Percentiles rank a stretch among this genome's conserved stretches.
Evolutionary conservation across 2,113 vertebrate genomes (phyloP).

Genomic region (Plecotus auritus): DNA sequence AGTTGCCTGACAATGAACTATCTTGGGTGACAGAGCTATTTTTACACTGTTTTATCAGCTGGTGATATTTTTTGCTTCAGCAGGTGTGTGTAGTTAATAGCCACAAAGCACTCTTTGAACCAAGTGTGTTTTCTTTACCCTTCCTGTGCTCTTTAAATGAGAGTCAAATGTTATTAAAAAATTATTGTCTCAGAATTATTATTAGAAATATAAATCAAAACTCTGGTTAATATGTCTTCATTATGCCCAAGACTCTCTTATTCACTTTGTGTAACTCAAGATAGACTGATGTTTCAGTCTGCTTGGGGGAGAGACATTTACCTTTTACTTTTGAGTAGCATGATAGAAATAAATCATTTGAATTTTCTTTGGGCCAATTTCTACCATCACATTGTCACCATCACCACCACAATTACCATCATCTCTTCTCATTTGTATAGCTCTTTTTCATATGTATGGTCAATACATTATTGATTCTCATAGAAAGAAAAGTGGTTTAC

Average conservation of each 20-base stretch:
- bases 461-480: not conserved
- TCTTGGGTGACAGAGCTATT: slow-evolving; percentile 16
- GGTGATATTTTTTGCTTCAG: slow-evolving; percentile 33
- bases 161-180: not conserved
- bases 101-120: slow-evolving; percentile 39
- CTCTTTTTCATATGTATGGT: not conserved
- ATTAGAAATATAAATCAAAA: slow-evolving; percentile 16
- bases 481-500: not conserved
- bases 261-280: not conserved
- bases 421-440: not conserved
- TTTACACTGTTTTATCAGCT: not conserved
- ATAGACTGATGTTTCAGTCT: not conserved
- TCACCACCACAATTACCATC: not conserved
- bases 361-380: not conserved
- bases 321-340: not conserved
- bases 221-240: not conserved
- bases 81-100: slow-evolving; percentile 36
- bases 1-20: slow-evolving; percentile 44
- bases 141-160: slow-evolving; percentile 22
- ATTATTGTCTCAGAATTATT: slow-evolving; percentile 31
- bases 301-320: not conserved
- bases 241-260: not conserved
- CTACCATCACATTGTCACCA: not conserved
- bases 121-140: not conserved
- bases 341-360: not conserved